Percentiles rank a stretch among this genome's conserved stretches.
phyloP scores from a whole-genome alignment of 2,888 invertebrate genomes.

The Noctua comes region DNA sequence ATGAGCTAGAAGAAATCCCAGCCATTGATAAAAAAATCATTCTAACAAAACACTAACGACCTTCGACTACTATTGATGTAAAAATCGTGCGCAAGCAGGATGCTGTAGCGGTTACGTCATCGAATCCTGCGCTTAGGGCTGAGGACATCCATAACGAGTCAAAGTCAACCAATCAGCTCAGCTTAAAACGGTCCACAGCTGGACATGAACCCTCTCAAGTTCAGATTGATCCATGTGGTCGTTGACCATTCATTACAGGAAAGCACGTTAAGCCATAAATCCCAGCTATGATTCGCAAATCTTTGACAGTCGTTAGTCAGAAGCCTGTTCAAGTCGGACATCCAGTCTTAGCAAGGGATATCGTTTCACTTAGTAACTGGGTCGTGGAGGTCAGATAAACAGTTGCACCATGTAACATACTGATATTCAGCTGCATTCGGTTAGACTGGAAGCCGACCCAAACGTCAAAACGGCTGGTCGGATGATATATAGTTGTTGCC shows the following conservation, averaged over 20 bases:
- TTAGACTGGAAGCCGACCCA: background rate
- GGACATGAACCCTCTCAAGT: background rate
- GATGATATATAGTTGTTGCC: background rate
- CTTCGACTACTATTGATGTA: conserved; percentile 40
- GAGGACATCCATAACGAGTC: background rate
- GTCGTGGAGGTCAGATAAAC: background rate
- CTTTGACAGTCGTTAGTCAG: no score
- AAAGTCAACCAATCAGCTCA: background rate
- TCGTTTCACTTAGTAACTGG: background rate
- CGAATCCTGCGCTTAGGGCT: conserved; percentile 30
- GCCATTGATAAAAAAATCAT: background rate
- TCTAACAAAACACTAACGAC: conserved; percentile 28
- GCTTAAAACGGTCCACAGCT: background rate
- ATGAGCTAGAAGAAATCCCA: no score
- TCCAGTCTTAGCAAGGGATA: background rate
- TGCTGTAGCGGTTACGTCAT: conserved; percentile 50
- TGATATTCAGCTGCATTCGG: no score
- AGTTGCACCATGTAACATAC: background rate
- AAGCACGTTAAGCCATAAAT: background rate
- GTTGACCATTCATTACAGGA: background rate
- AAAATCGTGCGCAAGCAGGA: conserved; percentile 50
- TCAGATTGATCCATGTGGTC: background rate
- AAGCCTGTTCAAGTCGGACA: background rate
- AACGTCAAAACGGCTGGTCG: background rate
- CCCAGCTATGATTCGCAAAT: background rate